Base-by-base conservation (phyloP, 2,888 invertebrate species). In the Limnephilus auricula region DNA sequence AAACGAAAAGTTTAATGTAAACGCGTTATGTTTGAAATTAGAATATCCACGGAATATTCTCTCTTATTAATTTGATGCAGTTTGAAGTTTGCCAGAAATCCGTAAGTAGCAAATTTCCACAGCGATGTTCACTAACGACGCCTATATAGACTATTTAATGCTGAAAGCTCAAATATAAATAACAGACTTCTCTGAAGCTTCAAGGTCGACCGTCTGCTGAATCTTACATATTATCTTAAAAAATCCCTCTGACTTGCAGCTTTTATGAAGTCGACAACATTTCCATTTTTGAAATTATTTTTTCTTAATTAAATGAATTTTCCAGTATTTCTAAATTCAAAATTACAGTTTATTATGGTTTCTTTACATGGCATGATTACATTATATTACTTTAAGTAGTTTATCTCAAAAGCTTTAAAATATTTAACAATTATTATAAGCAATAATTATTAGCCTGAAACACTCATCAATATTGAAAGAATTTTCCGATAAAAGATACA, bases 231-330 rank as follows among this genome's bases (percentile, higher is more conserved):
- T 65, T 78, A 79, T 88, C 88, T 65, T 18, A 78, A 88, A 87
- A 88, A 88, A 88, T 31, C 78, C 86, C 78, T 90, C 37, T 82
- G 88, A n/a, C 82, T 45, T 90, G 87, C 90, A 88, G 37, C 65
- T 90, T 32, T 65, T 34, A 82, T n/a, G 82, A 34, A 82, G 31
- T 82, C 34, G 34, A 25, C 25, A 82, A 37, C 32, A 82, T 82
- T 82, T 34, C 34, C 34, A 10, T 82, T 2, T 82, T 34, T 80
- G 30, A 2, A 30, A 31, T 2, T 82, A n/a, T 82, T 50, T 25
- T 0, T 18, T 65, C 65, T 25, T 65, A 25, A 6, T 65, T 65
- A 18, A 1, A 25, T 65, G 25, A 65, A n/a, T 9, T 65, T 65
- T 65, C 6, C 0, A 6, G 25, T 25, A 6, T 25, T 9, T 65